A percentile compares a stretch with the other conserved stretches of the same genome.
Conservation (phyloP, 2,797 vertebrate species). For the Rhincodon typus region DNA sequence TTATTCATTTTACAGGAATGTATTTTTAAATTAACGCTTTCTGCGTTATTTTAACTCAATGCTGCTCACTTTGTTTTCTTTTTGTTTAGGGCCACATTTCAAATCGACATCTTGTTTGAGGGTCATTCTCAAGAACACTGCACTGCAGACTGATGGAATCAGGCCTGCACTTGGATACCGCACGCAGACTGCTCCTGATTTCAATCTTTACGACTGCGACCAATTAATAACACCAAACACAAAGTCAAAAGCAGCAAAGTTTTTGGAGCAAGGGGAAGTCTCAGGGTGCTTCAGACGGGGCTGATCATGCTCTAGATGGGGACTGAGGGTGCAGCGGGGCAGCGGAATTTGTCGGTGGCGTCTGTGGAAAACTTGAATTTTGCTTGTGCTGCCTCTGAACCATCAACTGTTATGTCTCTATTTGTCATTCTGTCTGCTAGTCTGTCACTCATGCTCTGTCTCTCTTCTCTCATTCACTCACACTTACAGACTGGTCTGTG, state of each 20-base stretch:
- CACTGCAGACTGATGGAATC: neutral
- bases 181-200: conserved; percentile 22
- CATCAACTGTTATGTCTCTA: neutral
- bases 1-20: neutral
- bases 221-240: neutral
- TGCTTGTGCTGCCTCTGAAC: neutral
- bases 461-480: neutral
- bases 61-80: neutral
- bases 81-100: neutral
- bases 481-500: neutral
- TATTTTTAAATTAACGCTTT: neutral
- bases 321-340: neutral
- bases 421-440: neutral
- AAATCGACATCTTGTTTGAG: conserved; percentile 2
- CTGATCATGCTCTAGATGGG: neutral
- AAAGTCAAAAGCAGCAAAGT: neutral
- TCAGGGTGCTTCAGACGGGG: neutral
- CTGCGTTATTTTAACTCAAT: neutral
- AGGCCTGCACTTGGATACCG: neutral
- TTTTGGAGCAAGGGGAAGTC: neutral
- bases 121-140: neutral
- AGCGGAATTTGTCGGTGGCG: neutral
- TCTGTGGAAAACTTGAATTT: neutral
- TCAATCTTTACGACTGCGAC: neutral
- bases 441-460: neutral